These are phyloP conservation scores for Mimachlamys varia DNA, from an alignment of 2,888 invertebrate species.

Conservation along the genomic window DNA sequence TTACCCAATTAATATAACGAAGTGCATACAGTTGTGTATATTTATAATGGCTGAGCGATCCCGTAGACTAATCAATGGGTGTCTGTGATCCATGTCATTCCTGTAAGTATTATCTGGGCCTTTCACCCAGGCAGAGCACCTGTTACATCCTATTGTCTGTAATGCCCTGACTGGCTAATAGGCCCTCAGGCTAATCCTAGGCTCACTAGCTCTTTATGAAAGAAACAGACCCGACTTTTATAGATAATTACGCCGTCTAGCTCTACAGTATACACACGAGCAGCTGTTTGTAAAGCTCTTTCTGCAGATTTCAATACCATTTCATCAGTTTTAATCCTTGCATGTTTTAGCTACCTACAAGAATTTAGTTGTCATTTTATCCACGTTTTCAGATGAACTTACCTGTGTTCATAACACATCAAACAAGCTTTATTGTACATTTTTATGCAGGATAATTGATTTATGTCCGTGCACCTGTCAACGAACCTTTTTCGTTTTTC, in stretches of 20 bases:
- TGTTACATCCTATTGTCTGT: not conserved
- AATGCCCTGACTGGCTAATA: not conserved
- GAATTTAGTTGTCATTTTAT: not conserved
- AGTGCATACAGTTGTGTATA: not conserved
- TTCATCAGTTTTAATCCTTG: not conserved
- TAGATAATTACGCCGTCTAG: not conserved
- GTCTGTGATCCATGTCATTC: conserved; percentile 6
- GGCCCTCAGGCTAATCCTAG: not conserved
- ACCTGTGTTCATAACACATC: not conserved
- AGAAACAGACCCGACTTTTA: not conserved
- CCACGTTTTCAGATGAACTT: not conserved
- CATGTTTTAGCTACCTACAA: not conserved
- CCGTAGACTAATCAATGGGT: not conserved
- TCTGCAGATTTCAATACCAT: not conserved
- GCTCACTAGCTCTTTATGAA: not conserved
- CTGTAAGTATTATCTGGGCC: not conserved
- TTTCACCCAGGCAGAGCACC: not conserved
- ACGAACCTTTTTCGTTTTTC: not conserved
- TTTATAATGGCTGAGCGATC: too few relatives aligned
- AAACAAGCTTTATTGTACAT: not conserved
- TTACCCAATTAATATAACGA: not conserved
- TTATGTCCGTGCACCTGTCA: not conserved
- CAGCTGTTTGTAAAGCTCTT: not conserved
- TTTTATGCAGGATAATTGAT: not conserved
- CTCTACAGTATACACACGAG: not conserved